A percentile compares a stretch with the other conserved stretches of the same genome.
Conservation (phyloP, 1,140 invertebrate species). For the Radopholus similis region DNA sequence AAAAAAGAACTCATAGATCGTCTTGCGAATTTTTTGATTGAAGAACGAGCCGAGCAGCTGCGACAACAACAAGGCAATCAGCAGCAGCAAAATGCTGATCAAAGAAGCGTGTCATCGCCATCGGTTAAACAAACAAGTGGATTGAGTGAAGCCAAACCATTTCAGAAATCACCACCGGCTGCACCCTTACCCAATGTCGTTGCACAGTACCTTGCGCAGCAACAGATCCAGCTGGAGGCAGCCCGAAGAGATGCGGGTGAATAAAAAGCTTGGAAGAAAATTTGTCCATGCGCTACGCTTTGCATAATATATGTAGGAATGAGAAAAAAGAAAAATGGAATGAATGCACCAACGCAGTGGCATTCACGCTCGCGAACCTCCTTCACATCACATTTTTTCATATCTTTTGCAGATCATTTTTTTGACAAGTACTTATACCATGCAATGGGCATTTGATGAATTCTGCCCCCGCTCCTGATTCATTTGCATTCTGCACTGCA, state of each 20-base stretch:
- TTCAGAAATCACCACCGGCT: not conserved
- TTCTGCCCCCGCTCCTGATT: no score
- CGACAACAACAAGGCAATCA: not conserved
- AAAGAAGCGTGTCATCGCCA: slow-evolving; percentile 2
- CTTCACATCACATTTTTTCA: no score
- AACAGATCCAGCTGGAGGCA: slow-evolving; percentile 20
- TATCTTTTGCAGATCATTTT: no score
- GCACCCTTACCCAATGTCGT: not conserved
- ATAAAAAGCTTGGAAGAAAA: not conserved
- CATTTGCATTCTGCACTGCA: no score
- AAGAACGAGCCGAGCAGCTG: slow-evolving; percentile 10
- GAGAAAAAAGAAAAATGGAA: no score
- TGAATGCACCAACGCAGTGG: no score
- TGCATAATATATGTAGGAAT: no score
- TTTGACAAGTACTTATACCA: no score
- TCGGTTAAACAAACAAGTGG: no score
- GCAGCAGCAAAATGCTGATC: not conserved
- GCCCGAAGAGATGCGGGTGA: slow-evolving; percentile 15
- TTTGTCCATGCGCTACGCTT: no score
- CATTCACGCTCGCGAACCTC: no score
- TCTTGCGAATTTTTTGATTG: slow-evolving; percentile 14
- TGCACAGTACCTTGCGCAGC: slow-evolving; percentile 10
- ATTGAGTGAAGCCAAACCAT: not conserved
- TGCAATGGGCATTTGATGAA: no score
- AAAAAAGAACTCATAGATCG: slow-evolving; percentile 31